Base-by-base conservation (phyloP, 2,888 invertebrate species). In the Barypeithes pellucidus region DNA sequence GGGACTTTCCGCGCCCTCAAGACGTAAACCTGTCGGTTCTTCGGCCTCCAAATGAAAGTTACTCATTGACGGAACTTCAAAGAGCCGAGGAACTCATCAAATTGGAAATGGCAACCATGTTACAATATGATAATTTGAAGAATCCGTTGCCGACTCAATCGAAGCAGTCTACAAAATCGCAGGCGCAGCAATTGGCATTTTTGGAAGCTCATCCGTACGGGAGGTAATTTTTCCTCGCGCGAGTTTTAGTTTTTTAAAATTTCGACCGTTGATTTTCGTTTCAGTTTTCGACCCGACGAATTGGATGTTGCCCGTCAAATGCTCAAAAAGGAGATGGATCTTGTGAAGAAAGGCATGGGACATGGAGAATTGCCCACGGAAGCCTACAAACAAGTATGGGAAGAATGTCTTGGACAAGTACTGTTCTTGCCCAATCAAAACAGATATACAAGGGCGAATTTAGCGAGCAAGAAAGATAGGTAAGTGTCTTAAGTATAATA, bases 11-110 rank as follows among this genome's bases (percentile, higher is more conserved):
- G 5, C 91, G 98, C 41, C 97, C 97, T 0, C 88, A 89, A 18
- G 97, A 97, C 80, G 93, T 97, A 4, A 97, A 97, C 87, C 91
- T 91, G 78, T 90, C 91, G 77, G 93, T 97, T 61, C 85, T 97
- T 65, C 89, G 97, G 57, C 94, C 94, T 9, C 88, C 91, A 2
- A 91, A 92, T 75, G 91, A 92, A 75, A 93, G 93, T 76, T 91
- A 93, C 54, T 92, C 94, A 3, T 89, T 97, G 20, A 94, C 93
- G 9, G 93, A 97, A 77, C 89, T 97, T 75, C 98, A 98, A 86
- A 94, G 94, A 89, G 97, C 98, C 1, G 98, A 99, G 87, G 98
- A 99, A 85, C 85, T 97, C 77, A 96, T 99, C 75, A 98, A 98
- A 87, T 91, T 93, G 71, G 98, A 99, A 89, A 98, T 99, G 97